Base-by-base conservation (phyloP, 2,888 invertebrate genomes). In the Tuta absoluta region DNA sequence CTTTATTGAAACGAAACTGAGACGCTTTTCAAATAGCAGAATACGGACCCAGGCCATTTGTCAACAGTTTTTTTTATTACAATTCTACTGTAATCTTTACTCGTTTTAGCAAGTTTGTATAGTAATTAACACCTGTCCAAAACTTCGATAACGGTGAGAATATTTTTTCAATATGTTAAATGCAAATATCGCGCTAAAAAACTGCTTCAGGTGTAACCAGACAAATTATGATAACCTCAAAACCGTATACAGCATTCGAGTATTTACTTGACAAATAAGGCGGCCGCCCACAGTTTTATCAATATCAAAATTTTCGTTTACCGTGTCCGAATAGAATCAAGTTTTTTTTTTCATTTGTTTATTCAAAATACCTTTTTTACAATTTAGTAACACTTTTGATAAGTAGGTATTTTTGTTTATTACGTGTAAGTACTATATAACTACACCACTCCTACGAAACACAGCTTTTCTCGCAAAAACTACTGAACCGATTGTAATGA, bases 241-340 rank as follows among this genome's bases (percentile, higher is more conserved):
- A n/a, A n/a, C 28, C 14, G 14, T 53, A 21, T 53, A 23, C 51
- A 53, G 51, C 23, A 23, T 24, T 53, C 24, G 14, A 3, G 14
- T 14, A 53, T 53, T 53, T 53, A 53, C 24, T 53, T 53, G 51
- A 53, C 51, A 53, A 53, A 53, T 24, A 14, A 45, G 45, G n/a
- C 17, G 5, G 2, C 45, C 45, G 45, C 45, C 45, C 45, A 1
- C 2, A 17, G 45, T 7, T 45, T n/a, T 17, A 45, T 17, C 5
- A 3, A 17, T 45, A 1, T 45, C 45, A 17, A 45, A 7, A 33
- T 33, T 28, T 33, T 33, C 33, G 10, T 33, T 28, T 28, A n/a
- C n/a, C n/a, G n/a, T n/a, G n/a, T n/a, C n/a, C n/a, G n/a, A n/a
- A n/a, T n/a, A n/a, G n/a, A n/a, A n/a, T n/a, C n/a, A n/a, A n/a